Conservation (phyloP, 1,140 invertebrate species). For the Phortica variegata region DNA sequence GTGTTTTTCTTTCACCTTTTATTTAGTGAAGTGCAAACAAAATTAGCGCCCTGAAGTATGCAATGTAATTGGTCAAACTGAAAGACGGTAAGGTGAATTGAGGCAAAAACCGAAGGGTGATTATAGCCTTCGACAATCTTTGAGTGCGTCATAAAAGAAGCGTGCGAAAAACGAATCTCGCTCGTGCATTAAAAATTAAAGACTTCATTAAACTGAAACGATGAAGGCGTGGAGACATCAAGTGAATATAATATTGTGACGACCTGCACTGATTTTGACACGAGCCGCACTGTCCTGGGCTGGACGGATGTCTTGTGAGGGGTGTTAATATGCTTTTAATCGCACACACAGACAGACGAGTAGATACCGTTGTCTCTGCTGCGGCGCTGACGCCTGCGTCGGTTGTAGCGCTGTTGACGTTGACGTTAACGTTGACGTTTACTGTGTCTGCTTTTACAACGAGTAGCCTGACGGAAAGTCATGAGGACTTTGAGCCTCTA, state of each 20-base stretch:
- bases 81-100: too few relatives aligned
- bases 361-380: conserved; percentile 19
- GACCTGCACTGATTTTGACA: conserved; percentile 7
- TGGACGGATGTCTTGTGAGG: conserved; percentile 13
- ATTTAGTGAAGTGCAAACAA: neutral
- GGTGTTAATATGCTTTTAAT: conserved; percentile 45
- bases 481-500: too few relatives aligned
- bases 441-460: too few relatives aligned
- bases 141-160: neutral
- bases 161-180: neutral
- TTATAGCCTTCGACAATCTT: too few relatives aligned
- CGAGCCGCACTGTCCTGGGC: conserved; percentile 12
- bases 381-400: neutral
- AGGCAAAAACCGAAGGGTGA: too few relatives aligned
- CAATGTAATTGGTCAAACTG: conserved; percentile 6
- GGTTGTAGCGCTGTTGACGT: conserved; percentile 6
- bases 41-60: conserved; percentile 10
- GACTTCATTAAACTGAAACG: conserved; percentile 26
- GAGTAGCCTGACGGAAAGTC: too few relatives aligned
- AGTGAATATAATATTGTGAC: conserved; percentile 38
- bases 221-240: conserved; percentile 23
- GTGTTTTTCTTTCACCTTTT: neutral
- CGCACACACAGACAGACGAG: conserved; percentile 13
- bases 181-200: conserved; percentile 28
- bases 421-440: neutral